These are phyloP conservation scores for Myotis findleyi DNA, from an alignment of 2,797 vertebrate genomes.

Conservation along the genomic window DNA sequence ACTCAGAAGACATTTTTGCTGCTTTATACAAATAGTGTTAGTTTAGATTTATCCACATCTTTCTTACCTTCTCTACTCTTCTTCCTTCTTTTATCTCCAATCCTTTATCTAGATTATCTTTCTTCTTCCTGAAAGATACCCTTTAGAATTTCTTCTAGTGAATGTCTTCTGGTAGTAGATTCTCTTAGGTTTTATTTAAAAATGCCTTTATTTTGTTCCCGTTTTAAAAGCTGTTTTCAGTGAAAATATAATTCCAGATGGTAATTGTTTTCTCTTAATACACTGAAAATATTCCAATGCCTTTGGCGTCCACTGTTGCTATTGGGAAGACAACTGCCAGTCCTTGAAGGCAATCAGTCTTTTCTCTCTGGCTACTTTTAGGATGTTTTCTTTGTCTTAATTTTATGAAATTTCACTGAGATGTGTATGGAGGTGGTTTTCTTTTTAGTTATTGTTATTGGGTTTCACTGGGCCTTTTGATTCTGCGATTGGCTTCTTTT, in stretches of 20 bases:
- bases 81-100: background rate
- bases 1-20: background rate
- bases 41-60: background rate
- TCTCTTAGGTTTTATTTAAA: conserved; percentile 15
- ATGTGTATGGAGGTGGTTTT: background rate
- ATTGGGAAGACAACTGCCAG: background rate
- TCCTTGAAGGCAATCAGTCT: background rate
- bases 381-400: background rate
- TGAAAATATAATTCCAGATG: background rate
- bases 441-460: background rate
- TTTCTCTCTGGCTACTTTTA: background rate
- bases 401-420: conserved; percentile 6
- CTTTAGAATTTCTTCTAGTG: conserved; percentile 39
- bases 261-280: conserved; percentile 26
- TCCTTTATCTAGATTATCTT: background rate
- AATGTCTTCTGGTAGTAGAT: background rate
- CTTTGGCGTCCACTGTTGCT: background rate
- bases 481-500: background rate
- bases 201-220: background rate
- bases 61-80: background rate
- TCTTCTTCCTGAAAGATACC: background rate
- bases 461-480: conserved; percentile 10
- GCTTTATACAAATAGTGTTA: background rate
- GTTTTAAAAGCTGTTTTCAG: conserved; percentile 47
- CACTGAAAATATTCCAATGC: background rate